phyloP scores from a whole-genome alignment of 1,140 invertebrate genomes.

The Notospermus geniculatus region DNA sequence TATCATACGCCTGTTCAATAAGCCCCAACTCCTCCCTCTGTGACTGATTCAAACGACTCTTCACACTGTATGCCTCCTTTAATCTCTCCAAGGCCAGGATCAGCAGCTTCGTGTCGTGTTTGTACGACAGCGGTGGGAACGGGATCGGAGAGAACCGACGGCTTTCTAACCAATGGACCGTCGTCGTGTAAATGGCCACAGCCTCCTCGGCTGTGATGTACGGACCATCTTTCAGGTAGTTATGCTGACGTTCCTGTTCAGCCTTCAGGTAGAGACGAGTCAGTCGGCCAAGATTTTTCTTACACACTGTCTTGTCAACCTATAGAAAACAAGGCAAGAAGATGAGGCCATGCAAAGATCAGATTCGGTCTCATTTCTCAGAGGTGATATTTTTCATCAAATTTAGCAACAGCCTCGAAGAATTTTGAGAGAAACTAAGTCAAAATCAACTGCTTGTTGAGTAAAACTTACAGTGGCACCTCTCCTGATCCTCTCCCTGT shows the following conservation, averaged over 20 bases:
- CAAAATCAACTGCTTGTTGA: slow-evolving; percentile 7
- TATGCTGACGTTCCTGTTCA: slow-evolving; percentile 98
- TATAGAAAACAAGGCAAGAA: slow-evolving; percentile 14
- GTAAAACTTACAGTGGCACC: slow-evolving; percentile 57
- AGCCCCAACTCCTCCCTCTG: slow-evolving; percentile 97
- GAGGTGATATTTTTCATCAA: neutral
- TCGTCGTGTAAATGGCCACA: slow-evolving; percentile 99
- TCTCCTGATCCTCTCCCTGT: slow-evolving; percentile 78
- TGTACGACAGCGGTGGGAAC: slow-evolving; percentile 98
- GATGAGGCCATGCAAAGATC: neutral
- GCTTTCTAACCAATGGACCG: slow-evolving; percentile 98
- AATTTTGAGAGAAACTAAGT: neutral
- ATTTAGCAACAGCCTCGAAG: no score
- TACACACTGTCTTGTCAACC: slow-evolving; percentile 99
- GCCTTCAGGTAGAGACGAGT: slow-evolving; percentile 97
- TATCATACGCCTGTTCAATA: slow-evolving; percentile 99
- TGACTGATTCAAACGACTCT: slow-evolving; percentile 96
- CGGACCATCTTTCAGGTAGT: slow-evolving; percentile 97
- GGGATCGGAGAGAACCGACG: slow-evolving; percentile 97
- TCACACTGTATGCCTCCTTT: slow-evolving; percentile 99
- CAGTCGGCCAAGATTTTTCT: slow-evolving; percentile 96
- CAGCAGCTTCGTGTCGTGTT: slow-evolving; percentile 97
- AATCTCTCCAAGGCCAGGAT: slow-evolving; percentile 95
- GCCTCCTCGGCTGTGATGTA: slow-evolving; percentile 99
- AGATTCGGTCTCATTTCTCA: neutral